Evolutionary conservation across 2,888 invertebrate genomes (phyloP), one percentile per base, ranked within the genome.

Genomic region (Lucinisca nassula): DNA sequence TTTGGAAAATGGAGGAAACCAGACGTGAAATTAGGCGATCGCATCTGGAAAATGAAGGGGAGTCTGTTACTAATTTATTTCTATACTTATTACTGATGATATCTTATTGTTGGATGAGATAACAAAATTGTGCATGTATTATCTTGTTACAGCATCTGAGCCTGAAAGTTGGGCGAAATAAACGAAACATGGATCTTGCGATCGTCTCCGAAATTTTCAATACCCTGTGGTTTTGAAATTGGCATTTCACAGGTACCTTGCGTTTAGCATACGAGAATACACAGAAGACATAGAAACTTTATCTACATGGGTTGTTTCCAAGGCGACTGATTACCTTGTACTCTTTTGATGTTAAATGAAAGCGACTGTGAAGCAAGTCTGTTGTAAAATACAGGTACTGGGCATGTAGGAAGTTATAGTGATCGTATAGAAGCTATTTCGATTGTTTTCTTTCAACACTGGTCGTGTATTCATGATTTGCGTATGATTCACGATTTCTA

Each of bases 1-100:
- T 95, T 95, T 94, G 95, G 95, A 92, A 92, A 93, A 88, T 85
- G 87, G 80, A 83, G 79, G 61, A 79, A 78, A 83, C 80, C 88
- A 87, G 85, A 88, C 84, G 86, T 70, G 67, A 88, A 79, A 83
- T 32, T 73, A 85, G 91, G 72, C 70, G 83, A 67, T 32, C 67
- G 67, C 67, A 67, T 17, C 32, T 67, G 67, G 35, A 67, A 67
- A 67, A 21, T 30, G 35, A 30, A 67, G 67, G 67, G 61, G 67
- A 67, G 67, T 35, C 21, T 67, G 67, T 67, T 58, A 61, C 30
- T 67, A 67, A 67, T 67, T 35, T 67, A 35, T 67, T 67, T 30
- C 67, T 30, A 12, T 67, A 30, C 35, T 21, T 10, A 1, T 8
- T 55, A 55, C 30, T 35, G 32, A 32, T 67, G 1, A 27, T 58